Percentiles rank a stretch among this genome's conserved stretches.
These are phyloP conservation scores for Aporrectodea caliginosa DNA, from an alignment of 1,140 invertebrate genomes.

Conservation along the genomic window DNA sequence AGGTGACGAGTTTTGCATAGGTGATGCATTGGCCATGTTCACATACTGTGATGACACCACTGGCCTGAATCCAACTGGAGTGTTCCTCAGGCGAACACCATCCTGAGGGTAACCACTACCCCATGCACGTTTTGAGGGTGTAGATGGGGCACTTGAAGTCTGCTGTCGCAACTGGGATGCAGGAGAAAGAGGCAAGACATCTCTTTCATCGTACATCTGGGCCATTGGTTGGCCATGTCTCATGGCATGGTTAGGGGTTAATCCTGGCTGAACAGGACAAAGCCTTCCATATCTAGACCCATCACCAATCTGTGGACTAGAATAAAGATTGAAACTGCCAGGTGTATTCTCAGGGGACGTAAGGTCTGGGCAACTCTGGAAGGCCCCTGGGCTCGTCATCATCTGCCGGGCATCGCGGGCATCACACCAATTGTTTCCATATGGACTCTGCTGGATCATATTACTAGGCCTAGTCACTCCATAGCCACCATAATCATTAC, in stretches of 20 bases:
- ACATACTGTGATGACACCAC: not conserved
- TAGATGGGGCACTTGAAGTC: not conserved
- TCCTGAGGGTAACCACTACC: not conserved
- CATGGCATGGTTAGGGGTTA: not conserved
- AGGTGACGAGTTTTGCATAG: not conserved
- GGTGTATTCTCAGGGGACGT: constrained; percentile 9
- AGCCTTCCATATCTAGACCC: not conserved
- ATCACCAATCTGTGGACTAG: not conserved
- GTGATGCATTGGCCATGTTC: not conserved
- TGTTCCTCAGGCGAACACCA: not conserved
- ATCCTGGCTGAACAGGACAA: not conserved
- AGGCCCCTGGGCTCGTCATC: not conserved
- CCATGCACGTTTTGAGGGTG: not conserved
- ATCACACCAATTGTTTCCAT: not conserved
- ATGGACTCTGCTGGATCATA: not conserved
- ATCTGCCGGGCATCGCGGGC: constrained; percentile 2
- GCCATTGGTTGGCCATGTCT: not conserved
- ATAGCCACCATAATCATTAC: not conserved
- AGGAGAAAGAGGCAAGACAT: not conserved
- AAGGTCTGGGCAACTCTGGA: constrained; percentile 11
- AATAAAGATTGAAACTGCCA: not conserved
- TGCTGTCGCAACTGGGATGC: not conserved
- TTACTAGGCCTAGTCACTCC: not conserved
- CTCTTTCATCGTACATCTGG: not conserved
- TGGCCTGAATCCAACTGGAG: not conserved